phyloP scores from a whole-genome alignment of 2,113 vertebrate genomes.

The Anoplopoma fimbria region DNA sequence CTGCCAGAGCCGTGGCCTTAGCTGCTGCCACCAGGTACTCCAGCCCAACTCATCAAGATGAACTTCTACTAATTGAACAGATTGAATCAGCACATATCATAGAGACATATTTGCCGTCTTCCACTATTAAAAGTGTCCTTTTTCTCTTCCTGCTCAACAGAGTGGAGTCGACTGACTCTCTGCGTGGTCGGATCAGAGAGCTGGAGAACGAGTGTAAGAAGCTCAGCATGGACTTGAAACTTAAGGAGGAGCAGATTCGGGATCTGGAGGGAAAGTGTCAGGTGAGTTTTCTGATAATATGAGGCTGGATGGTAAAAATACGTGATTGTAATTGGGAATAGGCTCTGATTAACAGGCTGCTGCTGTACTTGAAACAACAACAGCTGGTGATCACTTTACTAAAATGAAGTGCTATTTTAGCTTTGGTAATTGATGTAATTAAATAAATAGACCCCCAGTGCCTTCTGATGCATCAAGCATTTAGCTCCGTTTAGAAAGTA shows the following conservation, averaged over 20 bases:
- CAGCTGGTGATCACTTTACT: slow-evolving; percentile 1
- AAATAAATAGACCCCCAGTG: not conserved
- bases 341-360: not conserved
- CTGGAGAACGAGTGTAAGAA: slow-evolving; percentile 98
- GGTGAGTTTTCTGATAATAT: slow-evolving; percentile 77
- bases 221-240: slow-evolving; percentile 92
- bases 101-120: not conserved
- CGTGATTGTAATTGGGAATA: not conserved
- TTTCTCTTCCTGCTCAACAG: slow-evolving; percentile 73
- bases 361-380: not conserved
- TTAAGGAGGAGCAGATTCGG: slow-evolving; percentile 96
- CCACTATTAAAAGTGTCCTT: not conserved
- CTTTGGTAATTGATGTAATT: slow-evolving; percentile 11
- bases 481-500: not conserved
- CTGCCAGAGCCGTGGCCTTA: slow-evolving; percentile 93
- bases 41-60: not conserved
- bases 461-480: not conserved
- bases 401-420: not conserved
- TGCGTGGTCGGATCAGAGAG: slow-evolving; percentile 92
- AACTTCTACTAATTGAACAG: not conserved
- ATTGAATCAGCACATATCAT: not conserved
- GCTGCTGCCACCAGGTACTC: slow-evolving; percentile 93
- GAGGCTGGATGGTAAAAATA: not conserved
- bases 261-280: slow-evolving; percentile 96
- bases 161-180: slow-evolving; percentile 94